Percentiles rank a stretch among this genome's conserved stretches.
Conservation (phyloP, 1,140 invertebrate species). For the Drosophila neocordata region DNA sequence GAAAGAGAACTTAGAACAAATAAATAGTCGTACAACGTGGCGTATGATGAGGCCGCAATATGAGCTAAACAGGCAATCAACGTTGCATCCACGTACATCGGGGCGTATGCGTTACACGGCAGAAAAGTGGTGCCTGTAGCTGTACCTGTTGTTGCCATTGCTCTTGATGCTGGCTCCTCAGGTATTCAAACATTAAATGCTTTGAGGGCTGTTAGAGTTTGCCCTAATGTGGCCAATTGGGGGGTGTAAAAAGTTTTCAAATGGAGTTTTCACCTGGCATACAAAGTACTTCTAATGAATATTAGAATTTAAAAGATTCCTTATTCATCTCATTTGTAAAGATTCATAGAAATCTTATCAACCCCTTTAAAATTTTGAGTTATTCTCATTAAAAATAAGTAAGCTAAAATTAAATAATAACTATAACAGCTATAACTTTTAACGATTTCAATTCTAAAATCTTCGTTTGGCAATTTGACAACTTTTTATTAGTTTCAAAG, state of each 20-base stretch:
- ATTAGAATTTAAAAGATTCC: too few relatives aligned
- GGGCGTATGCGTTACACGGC: conserved; percentile 10
- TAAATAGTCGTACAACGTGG: conserved; percentile 16
- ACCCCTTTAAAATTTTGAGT: too few relatives aligned
- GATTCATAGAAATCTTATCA: too few relatives aligned
- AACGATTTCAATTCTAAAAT: too few relatives aligned
- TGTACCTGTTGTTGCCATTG: conserved; percentile 6
- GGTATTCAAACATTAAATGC: conserved; percentile 9
- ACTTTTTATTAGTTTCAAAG: not conserved
- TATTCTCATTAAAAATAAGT: too few relatives aligned
- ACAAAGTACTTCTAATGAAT: not conserved
- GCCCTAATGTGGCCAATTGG: conserved; percentile 5
- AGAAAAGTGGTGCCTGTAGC: not conserved
- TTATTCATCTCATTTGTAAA: too few relatives aligned
- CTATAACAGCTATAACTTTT: too few relatives aligned
- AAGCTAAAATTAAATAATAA: too few relatives aligned
- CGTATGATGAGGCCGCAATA: conserved; percentile 12
- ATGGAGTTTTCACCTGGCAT: not conserved
- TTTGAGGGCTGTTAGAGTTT: not conserved
- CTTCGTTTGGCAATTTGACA: too few relatives aligned
- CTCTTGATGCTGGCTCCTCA: not conserved
- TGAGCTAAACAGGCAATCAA: conserved; percentile 18
- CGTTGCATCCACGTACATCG: conserved; percentile 14
- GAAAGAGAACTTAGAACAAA: conserved; percentile 16
- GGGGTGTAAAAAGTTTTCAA: not conserved